phyloP scores from a whole-genome alignment of 2,888 invertebrate species.

The Ceriagrion tenellum region DNA sequence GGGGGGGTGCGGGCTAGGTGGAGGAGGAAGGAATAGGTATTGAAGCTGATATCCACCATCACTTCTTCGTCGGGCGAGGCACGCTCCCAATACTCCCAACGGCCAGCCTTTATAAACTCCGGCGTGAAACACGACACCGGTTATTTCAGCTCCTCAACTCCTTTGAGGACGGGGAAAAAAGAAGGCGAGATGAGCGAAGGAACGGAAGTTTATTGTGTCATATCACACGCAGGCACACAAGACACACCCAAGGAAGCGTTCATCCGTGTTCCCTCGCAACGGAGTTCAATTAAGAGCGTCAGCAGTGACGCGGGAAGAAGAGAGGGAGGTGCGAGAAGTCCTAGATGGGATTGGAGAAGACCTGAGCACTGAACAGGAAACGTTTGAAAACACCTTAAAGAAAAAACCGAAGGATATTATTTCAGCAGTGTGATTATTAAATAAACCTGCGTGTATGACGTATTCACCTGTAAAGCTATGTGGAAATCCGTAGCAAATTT shows the following conservation, averaged over 20 bases:
- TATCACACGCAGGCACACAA: constrained; percentile 18
- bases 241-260: constrained; percentile 10
- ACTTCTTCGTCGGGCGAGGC: background rate
- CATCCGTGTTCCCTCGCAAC: background rate
- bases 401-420: too few species aligned
- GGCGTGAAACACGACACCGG: background rate
- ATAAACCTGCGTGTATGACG: too few species aligned
- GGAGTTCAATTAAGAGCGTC: background rate
- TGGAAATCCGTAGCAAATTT: too few species aligned
- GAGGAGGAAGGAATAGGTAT: background rate
- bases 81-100: background rate
- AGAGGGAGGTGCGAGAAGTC: too few species aligned
- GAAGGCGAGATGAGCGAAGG: background rate
- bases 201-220: constrained; percentile 61
- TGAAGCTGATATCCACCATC: background rate
- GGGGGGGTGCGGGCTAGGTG: background rate
- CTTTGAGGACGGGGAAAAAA: background rate
- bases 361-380: too few species aligned
- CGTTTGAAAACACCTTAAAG: too few species aligned
- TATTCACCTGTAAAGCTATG: too few species aligned
- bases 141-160: background rate
- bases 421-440: too few species aligned
- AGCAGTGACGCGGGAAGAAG: background rate
- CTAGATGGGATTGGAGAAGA: too few species aligned
- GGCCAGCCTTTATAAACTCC: background rate